phyloP scores from a whole-genome alignment of 2,888 invertebrate genomes.

The Parnassius glacialis region DNA sequence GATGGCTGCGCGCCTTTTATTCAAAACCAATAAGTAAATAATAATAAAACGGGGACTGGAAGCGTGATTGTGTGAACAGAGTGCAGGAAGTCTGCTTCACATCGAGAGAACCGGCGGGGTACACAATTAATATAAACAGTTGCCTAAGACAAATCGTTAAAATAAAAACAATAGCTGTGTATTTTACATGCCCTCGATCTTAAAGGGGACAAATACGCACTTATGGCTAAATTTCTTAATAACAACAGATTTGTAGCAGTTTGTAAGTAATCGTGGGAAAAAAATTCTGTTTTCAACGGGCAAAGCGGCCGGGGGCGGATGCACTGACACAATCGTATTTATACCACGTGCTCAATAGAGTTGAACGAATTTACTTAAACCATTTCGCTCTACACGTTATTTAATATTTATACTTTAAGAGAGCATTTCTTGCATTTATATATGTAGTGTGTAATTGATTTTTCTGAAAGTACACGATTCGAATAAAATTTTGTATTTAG shows the following conservation, averaged over 20 bases:
- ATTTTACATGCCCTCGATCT: constrained; percentile 12
- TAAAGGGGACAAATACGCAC: constrained; percentile 6
- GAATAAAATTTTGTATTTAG: too few species aligned
- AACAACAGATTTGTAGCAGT: constrained; percentile 58
- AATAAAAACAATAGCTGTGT: constrained; percentile 4
- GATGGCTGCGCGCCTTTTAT: constrained; percentile 69
- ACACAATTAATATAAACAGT: constrained; percentile 8
- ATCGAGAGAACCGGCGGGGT: constrained; percentile 48
- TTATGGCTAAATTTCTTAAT: constrained; percentile 20
- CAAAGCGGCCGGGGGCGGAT: constrained; percentile 63
- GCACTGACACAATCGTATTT: constrained; percentile 43
- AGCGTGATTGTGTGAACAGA: constrained; percentile 69
- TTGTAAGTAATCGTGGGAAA: constrained; percentile 71
- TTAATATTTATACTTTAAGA: too few species aligned
- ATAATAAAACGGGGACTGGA: constrained; percentile 69
- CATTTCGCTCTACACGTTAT: too few species aligned
- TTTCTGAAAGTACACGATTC: too few species aligned
- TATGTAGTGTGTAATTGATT: too few species aligned
- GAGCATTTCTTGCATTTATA: too few species aligned
- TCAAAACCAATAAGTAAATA: constrained; percentile 76
- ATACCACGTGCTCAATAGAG: constrained; percentile 46
- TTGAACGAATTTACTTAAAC: constrained; percentile 25
- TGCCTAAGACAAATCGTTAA: constrained; percentile 11
- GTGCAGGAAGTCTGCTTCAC: constrained; percentile 69
- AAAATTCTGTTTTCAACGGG: constrained; percentile 62